Percentiles rank a stretch among this genome's conserved stretches.
Evolutionary conservation across 2,888 invertebrate species (phyloP).

Genomic region (Epiblema foenella): DNA sequence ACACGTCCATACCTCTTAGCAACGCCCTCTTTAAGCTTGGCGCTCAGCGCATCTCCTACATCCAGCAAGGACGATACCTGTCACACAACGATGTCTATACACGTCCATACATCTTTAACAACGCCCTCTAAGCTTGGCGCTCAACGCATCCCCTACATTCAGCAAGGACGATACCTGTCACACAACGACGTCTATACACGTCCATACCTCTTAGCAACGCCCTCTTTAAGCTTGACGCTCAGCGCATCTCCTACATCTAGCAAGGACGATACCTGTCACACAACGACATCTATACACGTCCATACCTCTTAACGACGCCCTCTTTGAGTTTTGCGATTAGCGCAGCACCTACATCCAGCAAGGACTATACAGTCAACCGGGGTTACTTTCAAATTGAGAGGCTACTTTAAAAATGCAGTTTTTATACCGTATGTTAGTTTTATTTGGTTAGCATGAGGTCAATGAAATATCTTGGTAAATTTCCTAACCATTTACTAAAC

Average conservation of each 20-base stretch:
- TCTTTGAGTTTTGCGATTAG: constrained; percentile 87
- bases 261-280: background rate
- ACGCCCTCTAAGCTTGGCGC: constrained; percentile 87
- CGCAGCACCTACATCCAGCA: constrained; percentile 89
- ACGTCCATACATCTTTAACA: constrained; percentile 72
- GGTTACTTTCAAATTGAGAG: too few relatives aligned
- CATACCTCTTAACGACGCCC: constrained; percentile 87
- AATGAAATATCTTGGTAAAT: too few relatives aligned
- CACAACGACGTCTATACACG: constrained; percentile 67
- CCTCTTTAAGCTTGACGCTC: background rate
- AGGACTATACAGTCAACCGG: constrained; percentile 77
- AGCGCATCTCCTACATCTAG: background rate
- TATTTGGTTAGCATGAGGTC: too few relatives aligned
- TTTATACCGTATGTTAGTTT: too few relatives aligned
- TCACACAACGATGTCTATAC: too few relatives aligned
- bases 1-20: constrained; percentile 73
- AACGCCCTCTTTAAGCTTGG: too few relatives aligned
- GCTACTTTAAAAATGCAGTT: too few relatives aligned
- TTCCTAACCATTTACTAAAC: too few relatives aligned
- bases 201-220: constrained; percentile 85
- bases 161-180: background rate
- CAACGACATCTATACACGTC: background rate
- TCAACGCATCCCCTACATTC: constrained; percentile 89
- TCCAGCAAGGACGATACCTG: too few relatives aligned
- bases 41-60: constrained; percentile 88